Evolutionary conservation across 2,888 invertebrate species (phyloP).

Genomic region (Octonoba sinensis): DNA sequence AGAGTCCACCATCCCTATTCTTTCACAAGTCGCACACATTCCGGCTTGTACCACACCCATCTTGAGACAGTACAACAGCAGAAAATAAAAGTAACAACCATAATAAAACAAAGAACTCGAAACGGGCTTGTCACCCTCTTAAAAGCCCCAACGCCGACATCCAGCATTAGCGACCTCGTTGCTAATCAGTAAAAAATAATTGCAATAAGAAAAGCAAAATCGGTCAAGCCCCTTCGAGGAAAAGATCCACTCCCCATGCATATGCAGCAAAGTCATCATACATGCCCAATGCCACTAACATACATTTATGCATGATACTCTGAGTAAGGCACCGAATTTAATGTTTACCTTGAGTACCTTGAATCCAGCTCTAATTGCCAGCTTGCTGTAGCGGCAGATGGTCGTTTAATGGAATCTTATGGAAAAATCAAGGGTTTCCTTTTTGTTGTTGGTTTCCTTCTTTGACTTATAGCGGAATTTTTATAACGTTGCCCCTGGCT

Average conservation of each 20-base stretch:
- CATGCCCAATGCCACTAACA: constrained; percentile 43
- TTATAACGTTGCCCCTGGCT: constrained; percentile 34
- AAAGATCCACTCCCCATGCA: constrained; percentile 33
- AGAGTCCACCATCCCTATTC: too few relatives aligned
- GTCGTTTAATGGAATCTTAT: constrained; percentile 52
- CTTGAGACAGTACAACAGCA: neutral
- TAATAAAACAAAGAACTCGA: constrained; percentile 45
- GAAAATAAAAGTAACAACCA: neutral
- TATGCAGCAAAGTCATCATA: constrained; percentile 44
- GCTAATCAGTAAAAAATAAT: constrained; percentile 4
- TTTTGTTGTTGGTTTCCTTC: constrained; percentile 26
- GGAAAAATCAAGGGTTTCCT: constrained; percentile 50
- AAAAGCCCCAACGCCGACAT: neutral
- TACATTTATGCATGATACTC: constrained; percentile 57
- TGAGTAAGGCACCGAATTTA: constrained; percentile 53
- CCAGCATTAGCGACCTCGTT: neutral
- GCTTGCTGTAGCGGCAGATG: constrained; percentile 45
- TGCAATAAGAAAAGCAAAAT: neutral
- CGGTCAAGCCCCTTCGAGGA: constrained; percentile 22
- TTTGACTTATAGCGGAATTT: constrained; percentile 8
- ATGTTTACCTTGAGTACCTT: constrained; percentile 50
- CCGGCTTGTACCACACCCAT: constrained; percentile 49
- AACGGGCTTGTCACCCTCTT: constrained; percentile 44
- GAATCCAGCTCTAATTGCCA: constrained; percentile 39
- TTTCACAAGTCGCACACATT: constrained; percentile 10